Base-by-base conservation (phyloP, 1,140 invertebrate genomes). In the Eupristina koningsbergeri region DNA sequence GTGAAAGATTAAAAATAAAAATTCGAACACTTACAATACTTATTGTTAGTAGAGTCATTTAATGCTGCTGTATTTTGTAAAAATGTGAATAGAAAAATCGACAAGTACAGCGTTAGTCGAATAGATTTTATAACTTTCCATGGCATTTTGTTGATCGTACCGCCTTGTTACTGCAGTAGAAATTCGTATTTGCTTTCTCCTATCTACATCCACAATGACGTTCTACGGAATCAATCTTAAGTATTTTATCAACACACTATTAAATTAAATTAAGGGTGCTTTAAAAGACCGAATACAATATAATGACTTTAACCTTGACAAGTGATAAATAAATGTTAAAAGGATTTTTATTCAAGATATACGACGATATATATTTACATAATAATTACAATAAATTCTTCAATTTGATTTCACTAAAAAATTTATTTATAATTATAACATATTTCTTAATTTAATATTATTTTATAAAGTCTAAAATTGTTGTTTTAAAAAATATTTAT, bases 241-340 rank as follows among this genome's bases (percentile, higher is more conserved):
- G 71, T 36, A 81, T 81, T 36, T 80, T 58, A 74, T 58, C 26
- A 61, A 81, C 58, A 81, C 31, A 29, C 64, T 26, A 34, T 67
- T 50, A n/a, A 50, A 29, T 19, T 29, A 69, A 58, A 64, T 11
- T 76, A 34, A 61, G n/a, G 50, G 50, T 71, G 36, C 50, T 61
- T 73, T 58, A 45, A 75, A n/a, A 26, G 29, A 34, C 29, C 36
- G 15, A 17, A 50, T 50, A 31, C 22, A 31, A 5, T 6, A 36
- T 26, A 36, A 76, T 61, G 3, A 76, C 26, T 58, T 58, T 8
- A 76, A 34, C 47, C n/a, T 75, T 53, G n/a, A 13, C 8, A 50
- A 45, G 31, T 67, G 63, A 36, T 67, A 36, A 8, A 17, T 7
- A 67, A n/a, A 67, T 34, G 26, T 26, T 58, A 58, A 8, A 50